Base-by-base conservation (phyloP, 2,888 invertebrate genomes). In the Xylocampa areola region DNA sequence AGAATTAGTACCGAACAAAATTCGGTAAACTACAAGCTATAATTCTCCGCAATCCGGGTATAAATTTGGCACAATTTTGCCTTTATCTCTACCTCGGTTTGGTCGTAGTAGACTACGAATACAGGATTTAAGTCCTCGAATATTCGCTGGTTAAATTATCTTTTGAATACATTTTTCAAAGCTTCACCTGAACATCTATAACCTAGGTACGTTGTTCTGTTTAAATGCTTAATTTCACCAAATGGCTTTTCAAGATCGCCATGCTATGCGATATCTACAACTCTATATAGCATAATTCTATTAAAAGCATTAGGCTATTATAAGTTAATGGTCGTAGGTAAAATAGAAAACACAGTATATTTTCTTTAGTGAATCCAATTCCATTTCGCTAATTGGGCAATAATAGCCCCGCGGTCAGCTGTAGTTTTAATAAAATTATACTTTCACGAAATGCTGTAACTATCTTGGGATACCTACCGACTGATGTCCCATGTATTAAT, bases 341-440 rank as follows among this genome's bases (percentile, higher is more conserved):
- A 32, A 45, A 39, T 14, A 73, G 27, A 55, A 48, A 37, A 41
- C 48, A 41, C 48, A 19, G 35, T 58, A 47, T 25, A 55, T 57
- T 52, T 54, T 52, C 53, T 41, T 53, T 54, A 54, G 49, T 25
- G 19, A 55, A 14, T 63, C 62, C 68, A 76, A 70, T 45, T 70
- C 68, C 73, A 80, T 80, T 81, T 66, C 30, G 41, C 66, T 83
- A 80, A 83, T 81, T 78, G 77, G 68, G 40, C 47, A 45, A 51
- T 68, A 73, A 77, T 72, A 62, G 65, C 59, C n/a, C n/a, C 53
- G 45, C 50, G 23, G 60, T 51, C 70, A 44, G 29, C 44, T 39
- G 35, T 32, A 45, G 25, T 53, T 53, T 49, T 37, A 37, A 33
- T 25, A 53, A 40, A 65, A 62, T 32, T 40, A 41, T 11, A 16